Evolutionary conservation across 2,888 invertebrate species (phyloP), one percentile per base, ranked within the genome.

Genomic region (Strigamia transsilvanica): DNA sequence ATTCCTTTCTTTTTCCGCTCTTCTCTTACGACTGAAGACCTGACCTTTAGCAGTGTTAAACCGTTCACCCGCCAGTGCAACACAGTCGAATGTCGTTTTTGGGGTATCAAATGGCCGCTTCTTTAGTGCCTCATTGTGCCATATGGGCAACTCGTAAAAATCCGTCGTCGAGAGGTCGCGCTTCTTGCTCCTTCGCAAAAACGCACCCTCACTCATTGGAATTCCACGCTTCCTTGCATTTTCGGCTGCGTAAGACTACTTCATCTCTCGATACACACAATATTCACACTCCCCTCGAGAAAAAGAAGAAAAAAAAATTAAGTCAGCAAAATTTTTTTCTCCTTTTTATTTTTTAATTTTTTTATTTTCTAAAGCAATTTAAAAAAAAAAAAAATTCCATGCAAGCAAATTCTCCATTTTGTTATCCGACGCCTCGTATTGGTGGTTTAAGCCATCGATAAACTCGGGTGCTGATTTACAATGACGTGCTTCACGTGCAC

Each of bases 11-110:
- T 46, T 46, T 46, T 46, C 46, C 46, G n/a, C 46, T 13, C 46
- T 46, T 46, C 46, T 13, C 5, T 46, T 46, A 46, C 46, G 46
- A 15, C 46, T 46, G 46, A 46, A 46, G 46, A 46, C 46, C 46
- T 46, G 46, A 46, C 46, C 46, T 46, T 46, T 46, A 46, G 46
- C n/a, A 46, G 46, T 46, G 46, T 46, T 46, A 46, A 46, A 46
- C 46, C 46, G 46, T 46, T 46, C 46, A 46, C 46, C 46, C 46
- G 46, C 46, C 46, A 15, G 46, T 46, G 46, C 46, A 46, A 46
- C 46, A 46, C 46, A 15, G 46, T 46, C 15, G 46, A 46, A n/a
- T 46, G 46, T 46, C 46, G 46, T 46, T 46, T 46, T 46, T 46
- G 46, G n/a, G 46, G 46, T 46, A 46, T 46, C 46, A 46, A 46